Percentiles rank a stretch among this genome's conserved stretches.
phyloP scores from a whole-genome alignment of 2,888 invertebrate species.

The Polyploca ridens region DNA sequence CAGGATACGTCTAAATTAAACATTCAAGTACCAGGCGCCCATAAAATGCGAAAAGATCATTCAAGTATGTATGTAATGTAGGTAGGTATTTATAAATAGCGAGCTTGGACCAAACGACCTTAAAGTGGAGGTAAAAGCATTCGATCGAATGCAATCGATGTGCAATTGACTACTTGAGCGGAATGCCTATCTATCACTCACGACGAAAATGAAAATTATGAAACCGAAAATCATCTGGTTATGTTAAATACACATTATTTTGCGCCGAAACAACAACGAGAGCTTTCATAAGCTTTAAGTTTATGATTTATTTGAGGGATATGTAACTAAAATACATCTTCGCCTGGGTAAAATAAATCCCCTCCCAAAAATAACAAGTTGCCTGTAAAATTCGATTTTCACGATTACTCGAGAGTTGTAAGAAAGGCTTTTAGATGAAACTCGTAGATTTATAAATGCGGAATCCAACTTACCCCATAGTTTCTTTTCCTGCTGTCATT shows the following conservation, averaged over 20 bases:
- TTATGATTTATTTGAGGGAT: constrained; percentile 39
- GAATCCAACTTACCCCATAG: constrained; percentile 88
- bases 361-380: constrained; percentile 81
- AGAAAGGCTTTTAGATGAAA: constrained; percentile 17
- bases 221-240: constrained; percentile 15
- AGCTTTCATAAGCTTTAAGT: constrained; percentile 19
- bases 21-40: constrained; percentile 28
- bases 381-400: constrained; percentile 57
- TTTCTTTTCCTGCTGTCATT: constrained; percentile 93
- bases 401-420: constrained; percentile 23
- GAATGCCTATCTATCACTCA: constrained; percentile 28
- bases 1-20: constrained; percentile 28
- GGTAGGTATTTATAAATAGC: constrained; percentile 63
- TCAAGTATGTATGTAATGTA: constrained; percentile 49
- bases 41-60: constrained; percentile 37
- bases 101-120: constrained; percentile 62
- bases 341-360: constrained; percentile 80
- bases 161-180: constrained; percentile 64
- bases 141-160: constrained; percentile 76
- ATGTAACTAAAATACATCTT: constrained; percentile 71
- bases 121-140: constrained; percentile 63
- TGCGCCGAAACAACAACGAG: background rate
- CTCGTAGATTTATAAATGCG: constrained; percentile 24
- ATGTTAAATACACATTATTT: background rate
- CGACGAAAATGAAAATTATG: constrained; percentile 17